Conservation (phyloP, 2,888 invertebrate genomes). For the Himalopsyche japonica region DNA sequence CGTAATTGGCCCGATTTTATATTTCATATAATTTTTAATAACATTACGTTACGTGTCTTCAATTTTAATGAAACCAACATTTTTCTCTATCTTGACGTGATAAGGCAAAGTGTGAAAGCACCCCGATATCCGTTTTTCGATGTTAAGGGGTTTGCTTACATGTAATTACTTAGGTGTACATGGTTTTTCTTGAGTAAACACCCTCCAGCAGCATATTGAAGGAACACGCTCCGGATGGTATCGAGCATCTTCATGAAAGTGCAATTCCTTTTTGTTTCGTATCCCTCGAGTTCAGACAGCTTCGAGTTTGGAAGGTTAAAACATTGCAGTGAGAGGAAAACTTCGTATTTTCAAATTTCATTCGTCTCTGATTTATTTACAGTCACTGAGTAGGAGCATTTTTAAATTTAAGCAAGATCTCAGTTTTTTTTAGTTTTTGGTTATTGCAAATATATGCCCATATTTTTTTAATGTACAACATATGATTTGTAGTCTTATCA, state of each 20-base stretch:
- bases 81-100: background rate
- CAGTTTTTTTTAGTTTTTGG: no score
- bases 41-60: no score
- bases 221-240: conserved; percentile 15
- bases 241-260: conserved; percentile 5
- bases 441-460: no score
- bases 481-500: no score
- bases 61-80: background rate
- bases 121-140: background rate
- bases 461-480: no score
- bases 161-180: background rate
- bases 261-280: conserved; percentile 1
- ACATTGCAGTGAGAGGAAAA: background rate
- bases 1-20: no score
- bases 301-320: background rate
- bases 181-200: conserved; percentile 8
- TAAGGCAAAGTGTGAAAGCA: background rate
- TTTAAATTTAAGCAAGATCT: no score
- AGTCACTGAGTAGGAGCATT: background rate
- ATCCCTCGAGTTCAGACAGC: background rate
- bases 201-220: conserved; percentile 10
- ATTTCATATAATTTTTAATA: no score
- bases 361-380: background rate
- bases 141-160: background rate
- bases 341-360: background rate